Conservation (phyloP, 2,113 vertebrate genomes). For the Rhea pennata region DNA sequence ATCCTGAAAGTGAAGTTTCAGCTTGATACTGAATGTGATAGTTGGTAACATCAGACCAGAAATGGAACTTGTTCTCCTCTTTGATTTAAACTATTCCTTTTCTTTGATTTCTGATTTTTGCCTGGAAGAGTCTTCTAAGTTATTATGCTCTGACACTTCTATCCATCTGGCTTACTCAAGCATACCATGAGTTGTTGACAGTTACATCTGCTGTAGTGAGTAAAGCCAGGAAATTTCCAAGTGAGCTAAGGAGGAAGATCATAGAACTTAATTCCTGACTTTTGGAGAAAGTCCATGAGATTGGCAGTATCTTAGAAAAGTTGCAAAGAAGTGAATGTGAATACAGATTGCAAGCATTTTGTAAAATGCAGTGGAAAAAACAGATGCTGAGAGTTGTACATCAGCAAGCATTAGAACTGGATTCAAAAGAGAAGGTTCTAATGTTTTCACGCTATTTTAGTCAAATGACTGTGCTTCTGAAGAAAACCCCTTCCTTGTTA, state of each 20-base stretch:
- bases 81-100: background rate
- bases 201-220: background rate
- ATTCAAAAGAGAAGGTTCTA: background rate
- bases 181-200: background rate
- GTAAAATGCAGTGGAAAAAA: background rate
- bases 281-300: background rate
- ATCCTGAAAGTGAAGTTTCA: background rate
- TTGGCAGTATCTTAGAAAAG: background rate
- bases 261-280: background rate
- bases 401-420: background rate
- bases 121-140: background rate
- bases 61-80: background rate
- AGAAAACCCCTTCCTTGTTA: background rate
- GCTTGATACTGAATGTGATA: rapidly evolving
- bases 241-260: background rate
- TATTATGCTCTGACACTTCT: background rate
- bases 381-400: background rate
- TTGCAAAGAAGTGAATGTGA: background rate
- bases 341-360: background rate
- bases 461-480: background rate
- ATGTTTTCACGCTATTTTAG: background rate
- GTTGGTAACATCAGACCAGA: background rate
- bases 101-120: background rate
- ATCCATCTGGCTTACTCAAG: background rate
- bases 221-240: background rate